These are phyloP conservation scores for Ursus arctos DNA, from an alignment of 2,113 vertebrate genomes.

Conservation along the genomic window DNA sequence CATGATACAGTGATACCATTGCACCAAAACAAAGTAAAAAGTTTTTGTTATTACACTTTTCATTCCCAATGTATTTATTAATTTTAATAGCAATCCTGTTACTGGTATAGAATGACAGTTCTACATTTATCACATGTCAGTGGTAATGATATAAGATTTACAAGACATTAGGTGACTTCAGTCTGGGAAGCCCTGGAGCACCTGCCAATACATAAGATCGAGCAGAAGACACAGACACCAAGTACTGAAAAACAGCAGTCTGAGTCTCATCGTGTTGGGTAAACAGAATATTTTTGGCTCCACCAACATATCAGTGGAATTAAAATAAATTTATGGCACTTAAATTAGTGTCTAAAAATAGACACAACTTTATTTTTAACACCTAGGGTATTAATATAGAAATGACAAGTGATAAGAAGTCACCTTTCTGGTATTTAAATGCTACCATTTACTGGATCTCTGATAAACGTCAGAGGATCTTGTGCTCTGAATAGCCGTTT, in stretches of 20 bases:
- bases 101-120: constrained; percentile 24
- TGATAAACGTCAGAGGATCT: not conserved
- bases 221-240: constrained; percentile 30
- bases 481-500: not conserved
- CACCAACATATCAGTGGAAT: constrained; percentile 7
- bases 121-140: constrained; percentile 55
- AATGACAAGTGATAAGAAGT: not conserved
- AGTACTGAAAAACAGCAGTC: constrained; percentile 41
- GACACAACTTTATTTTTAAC: constrained; percentile 59
- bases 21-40: not conserved
- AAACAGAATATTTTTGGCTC: constrained; percentile 72
- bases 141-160: constrained; percentile 18
- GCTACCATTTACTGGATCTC: not conserved
- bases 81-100: not conserved
- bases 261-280: constrained; percentile 57
- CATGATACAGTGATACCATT: not conserved
- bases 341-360: constrained; percentile 52
- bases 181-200: constrained; percentile 47
- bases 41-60: not conserved
- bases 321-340: constrained; percentile 58
- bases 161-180: constrained; percentile 27
- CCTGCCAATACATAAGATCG: constrained; percentile 39
- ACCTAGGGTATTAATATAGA: not conserved
- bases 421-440: not conserved
- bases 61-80: constrained; percentile 5